A percentile compares a stretch with the other conserved stretches of the same genome.
Evolutionary conservation across 2,113 vertebrate genomes (phyloP).

Genomic region (Aphelocoma coerulescens): DNA sequence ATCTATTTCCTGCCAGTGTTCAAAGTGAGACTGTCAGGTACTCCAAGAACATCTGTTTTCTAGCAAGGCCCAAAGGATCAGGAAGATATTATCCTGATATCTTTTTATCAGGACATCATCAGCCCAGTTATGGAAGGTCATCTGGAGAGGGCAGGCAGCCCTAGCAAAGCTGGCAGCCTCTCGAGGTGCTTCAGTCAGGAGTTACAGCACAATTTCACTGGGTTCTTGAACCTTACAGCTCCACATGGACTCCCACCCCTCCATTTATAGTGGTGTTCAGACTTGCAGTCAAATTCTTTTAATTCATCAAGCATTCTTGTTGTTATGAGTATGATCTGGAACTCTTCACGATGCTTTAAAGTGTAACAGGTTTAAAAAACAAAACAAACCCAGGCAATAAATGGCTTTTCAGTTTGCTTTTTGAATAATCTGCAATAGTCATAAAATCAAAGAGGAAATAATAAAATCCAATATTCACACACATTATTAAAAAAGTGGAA

Average conservation of each 20-base stretch:
- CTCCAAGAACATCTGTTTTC: conserved; percentile 44
- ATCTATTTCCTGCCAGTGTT: conserved; percentile 9
- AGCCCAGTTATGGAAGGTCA: background rate
- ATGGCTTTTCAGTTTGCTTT: background rate
- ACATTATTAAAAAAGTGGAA: conserved; percentile 11
- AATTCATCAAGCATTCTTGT: background rate
- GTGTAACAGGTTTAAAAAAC: background rate
- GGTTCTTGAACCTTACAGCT: background rate
- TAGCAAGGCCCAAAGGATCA: background rate
- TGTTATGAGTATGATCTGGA: background rate
- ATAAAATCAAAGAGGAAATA: conserved; percentile 44
- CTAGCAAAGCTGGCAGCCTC: background rate
- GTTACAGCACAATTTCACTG: background rate
- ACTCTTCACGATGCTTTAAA: background rate
- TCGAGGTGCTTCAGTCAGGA: background rate
- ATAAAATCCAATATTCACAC: background rate
- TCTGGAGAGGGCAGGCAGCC: background rate
- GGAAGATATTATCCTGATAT: background rate
- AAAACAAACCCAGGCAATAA: conserved; percentile 3
- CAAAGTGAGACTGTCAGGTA: background rate
- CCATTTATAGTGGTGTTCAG: background rate
- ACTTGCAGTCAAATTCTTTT: background rate
- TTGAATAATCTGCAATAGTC: conserved; percentile 9
- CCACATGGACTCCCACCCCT: background rate
- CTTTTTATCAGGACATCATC: background rate